These are phyloP conservation scores for Euproctis similis DNA, from an alignment of 2,888 invertebrate genomes.

Conservation along the genomic window DNA sequence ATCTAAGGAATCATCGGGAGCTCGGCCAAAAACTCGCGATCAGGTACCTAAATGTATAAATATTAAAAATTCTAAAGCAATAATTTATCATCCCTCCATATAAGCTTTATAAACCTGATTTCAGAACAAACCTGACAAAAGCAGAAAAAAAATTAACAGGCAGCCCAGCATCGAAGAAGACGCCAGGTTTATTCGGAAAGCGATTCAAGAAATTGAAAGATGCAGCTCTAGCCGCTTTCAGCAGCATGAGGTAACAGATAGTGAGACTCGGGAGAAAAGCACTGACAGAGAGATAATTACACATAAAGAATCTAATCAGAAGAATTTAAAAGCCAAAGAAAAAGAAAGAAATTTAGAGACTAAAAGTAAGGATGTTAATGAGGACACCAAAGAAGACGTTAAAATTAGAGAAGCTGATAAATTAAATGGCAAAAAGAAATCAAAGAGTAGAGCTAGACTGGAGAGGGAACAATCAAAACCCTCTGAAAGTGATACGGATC, in stretches of 20 bases:
- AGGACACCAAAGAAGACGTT: constrained; percentile 46
- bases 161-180: constrained; percentile 68
- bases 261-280: constrained; percentile 20
- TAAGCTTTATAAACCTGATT: constrained; percentile 19
- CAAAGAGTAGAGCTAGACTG: constrained; percentile 61
- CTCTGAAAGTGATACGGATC: constrained; percentile 67
- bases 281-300: constrained; percentile 22
- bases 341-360: constrained; percentile 24
- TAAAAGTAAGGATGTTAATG: constrained; percentile 34
- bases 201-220: constrained; percentile 68
- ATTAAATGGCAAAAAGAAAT: constrained; percentile 62
- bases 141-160: constrained; percentile 40
- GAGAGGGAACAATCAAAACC: constrained; percentile 70
- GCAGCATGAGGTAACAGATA: constrained; percentile 25
- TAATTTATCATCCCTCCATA: constrained; percentile 10
- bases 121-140: constrained; percentile 45
- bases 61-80: constrained; percentile 6
- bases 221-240: constrained; percentile 51
- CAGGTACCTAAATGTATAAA: too few relatives aligned
- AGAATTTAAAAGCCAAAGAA: constrained; percentile 30
- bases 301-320: constrained; percentile 32
- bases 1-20: constrained; percentile 34
- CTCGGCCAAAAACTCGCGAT: constrained; percentile 45
- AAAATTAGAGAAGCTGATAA: constrained; percentile 56
- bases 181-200: constrained; percentile 62